Evolutionary conservation across 2,888 invertebrate species (phyloP).

Genomic region (Apotomis turbidana): DNA sequence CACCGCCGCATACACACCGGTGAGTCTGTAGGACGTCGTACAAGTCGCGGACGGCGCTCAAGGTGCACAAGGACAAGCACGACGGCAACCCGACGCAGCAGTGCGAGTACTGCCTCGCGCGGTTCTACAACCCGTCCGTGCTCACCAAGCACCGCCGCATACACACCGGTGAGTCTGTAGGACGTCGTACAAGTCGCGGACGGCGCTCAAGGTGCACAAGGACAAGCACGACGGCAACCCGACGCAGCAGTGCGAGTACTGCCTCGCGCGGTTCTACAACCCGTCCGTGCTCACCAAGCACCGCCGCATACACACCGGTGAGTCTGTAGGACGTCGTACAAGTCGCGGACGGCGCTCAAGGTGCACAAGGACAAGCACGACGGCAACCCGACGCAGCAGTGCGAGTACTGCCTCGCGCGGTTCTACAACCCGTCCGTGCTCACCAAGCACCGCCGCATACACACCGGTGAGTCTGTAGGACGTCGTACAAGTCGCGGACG

Average conservation of each 20-base stretch:
- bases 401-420: constrained; percentile 69
- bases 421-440: constrained; percentile 69
- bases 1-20: no score
- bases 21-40: no score
- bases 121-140: no score
- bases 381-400: constrained; percentile 64
- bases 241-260: constrained; percentile 69
- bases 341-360: constrained; percentile 46
- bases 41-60: no score
- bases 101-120: no score
- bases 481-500: constrained; percentile 51
- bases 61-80: no score
- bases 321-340: constrained; percentile 50
- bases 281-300: constrained; percentile 69
- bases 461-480: constrained; percentile 66
- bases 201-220: constrained; percentile 54
- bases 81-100: no score
- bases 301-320: constrained; percentile 75
- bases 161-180: no score
- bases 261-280: constrained; percentile 69
- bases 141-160: no score
- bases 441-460: constrained; percentile 71
- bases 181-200: constrained; percentile 52
- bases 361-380: constrained; percentile 68
- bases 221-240: constrained; percentile 70